phyloP scores from a whole-genome alignment of 2,113 vertebrate species.

The Pholis gunnellus region DNA sequence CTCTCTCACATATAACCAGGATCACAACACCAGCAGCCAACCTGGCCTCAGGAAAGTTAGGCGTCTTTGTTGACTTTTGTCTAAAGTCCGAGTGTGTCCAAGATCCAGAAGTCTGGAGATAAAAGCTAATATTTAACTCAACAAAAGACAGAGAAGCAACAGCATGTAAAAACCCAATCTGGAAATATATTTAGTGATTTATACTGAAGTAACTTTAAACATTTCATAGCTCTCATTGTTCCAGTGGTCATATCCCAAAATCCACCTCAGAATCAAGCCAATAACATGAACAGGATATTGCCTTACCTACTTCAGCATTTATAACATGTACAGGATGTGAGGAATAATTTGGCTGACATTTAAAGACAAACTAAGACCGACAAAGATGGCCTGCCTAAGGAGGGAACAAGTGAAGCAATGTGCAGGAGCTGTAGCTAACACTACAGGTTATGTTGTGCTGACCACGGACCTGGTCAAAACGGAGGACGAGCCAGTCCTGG shows the following conservation, averaged over 20 bases:
- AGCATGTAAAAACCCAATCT: neutral
- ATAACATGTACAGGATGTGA: too few relatives aligned
- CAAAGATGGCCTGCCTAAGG: too few relatives aligned
- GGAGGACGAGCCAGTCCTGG: too few relatives aligned
- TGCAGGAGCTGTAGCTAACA: too few relatives aligned
- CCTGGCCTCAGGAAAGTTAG: neutral
- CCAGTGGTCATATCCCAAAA: neutral
- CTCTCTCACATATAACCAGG: neutral
- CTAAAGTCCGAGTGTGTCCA: neutral
- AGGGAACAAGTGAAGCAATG: too few relatives aligned
- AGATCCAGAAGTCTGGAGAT: neutral
- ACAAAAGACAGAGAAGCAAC: neutral
- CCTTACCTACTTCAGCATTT: too few relatives aligned
- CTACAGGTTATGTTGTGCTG: too few relatives aligned
- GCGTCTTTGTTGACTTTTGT: neutral
- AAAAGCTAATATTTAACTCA: neutral
- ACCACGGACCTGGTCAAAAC: too few relatives aligned
- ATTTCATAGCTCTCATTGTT: neutral
- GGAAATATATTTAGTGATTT: neutral
- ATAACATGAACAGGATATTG: too few relatives aligned
- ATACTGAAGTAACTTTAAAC: neutral
- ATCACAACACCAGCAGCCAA: constrained; percentile 3
- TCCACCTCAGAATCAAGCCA: too few relatives aligned
- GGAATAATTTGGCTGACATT: too few relatives aligned
- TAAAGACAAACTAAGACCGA: too few relatives aligned